Evolutionary conservation across 2,113 vertebrate species (phyloP), one percentile per base, ranked within the genome.

Genomic region (Podilymbus podiceps): DNA sequence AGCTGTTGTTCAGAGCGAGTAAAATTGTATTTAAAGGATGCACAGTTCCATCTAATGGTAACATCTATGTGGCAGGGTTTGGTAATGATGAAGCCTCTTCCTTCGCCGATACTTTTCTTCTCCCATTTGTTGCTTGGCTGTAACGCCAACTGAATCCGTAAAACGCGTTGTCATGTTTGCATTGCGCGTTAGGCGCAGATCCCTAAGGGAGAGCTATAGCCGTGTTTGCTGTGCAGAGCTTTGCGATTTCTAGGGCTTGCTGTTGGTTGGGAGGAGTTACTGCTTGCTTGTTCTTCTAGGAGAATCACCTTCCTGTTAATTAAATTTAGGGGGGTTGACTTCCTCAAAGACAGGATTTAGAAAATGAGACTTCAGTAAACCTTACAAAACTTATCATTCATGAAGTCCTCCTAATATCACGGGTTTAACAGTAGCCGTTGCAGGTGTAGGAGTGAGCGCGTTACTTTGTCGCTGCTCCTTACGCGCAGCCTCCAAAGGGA

Each of bases 161-260:
- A 69, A 55, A 27, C 1, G 2, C 20, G 12, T 31, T 1, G 2
- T n/a, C 1, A 1, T 22, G 20, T 58, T 88, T 15, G 42, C 9
- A 3, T 59, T 53, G n/a, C 23, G 6, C 1, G 3, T 35, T 2
- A 2, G 38, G n/a, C 2, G 1, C 8, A 10, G 71, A 25, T 73
- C 10, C 3, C 38, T 9, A 33, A 35, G 53, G 40, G 40, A 56
- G 53, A 67, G 23, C 42, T 64, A 1, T 23, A 42, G 47, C 59
- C 18, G 19, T 17, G 53, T 24, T 64, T n/a, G 33, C 31, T 38
- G 16, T 28, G 64, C 63, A 42, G 46, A 67, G 28, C 56, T 63
- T 46, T 1, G 1, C 15, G 44, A 40, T 59, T 62, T 50, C 17
- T 68, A 19, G 47, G 12, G 46, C 25, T 73, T 66, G 5, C 23